A percentile compares a stretch with the other conserved stretches of the same genome.
phyloP scores from a whole-genome alignment of 2,888 invertebrate species.

The Sinohyriopsis cumingii region DNA sequence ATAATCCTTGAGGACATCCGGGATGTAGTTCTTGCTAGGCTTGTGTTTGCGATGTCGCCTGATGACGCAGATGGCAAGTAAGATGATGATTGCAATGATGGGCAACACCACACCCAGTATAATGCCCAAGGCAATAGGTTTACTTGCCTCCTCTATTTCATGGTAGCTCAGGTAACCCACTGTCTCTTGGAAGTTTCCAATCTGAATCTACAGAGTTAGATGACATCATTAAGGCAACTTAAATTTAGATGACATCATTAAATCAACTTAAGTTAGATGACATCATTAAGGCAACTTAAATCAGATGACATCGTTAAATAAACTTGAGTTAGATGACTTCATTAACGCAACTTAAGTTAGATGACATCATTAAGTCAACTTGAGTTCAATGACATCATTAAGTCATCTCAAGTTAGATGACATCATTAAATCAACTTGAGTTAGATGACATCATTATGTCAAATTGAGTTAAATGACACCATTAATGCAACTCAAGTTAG shows the following conservation, averaged over 20 bases:
- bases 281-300: too few species aligned
- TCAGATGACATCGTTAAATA: too few species aligned
- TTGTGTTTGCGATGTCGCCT: slow-evolving; percentile 61
- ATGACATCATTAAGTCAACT: too few species aligned
- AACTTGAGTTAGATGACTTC: not conserved
- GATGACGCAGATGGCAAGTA: slow-evolving; percentile 63
- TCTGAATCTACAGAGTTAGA: slow-evolving; percentile 41
- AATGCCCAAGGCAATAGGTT: slow-evolving; percentile 63
- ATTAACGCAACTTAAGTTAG: too few species aligned
- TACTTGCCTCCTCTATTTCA: slow-evolving; percentile 39
- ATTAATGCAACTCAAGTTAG: not conserved
- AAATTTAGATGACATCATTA: too few species aligned
- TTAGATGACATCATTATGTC: too few species aligned
- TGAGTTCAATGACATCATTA: too few species aligned
- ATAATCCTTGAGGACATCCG: slow-evolving; percentile 63
- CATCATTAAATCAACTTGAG: not conserved
- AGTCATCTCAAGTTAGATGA: not conserved
- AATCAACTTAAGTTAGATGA: too few species aligned
- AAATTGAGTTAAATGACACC: too few species aligned
- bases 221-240: not conserved
- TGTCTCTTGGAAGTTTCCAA: slow-evolving; percentile 51
- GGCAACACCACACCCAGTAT: slow-evolving; percentile 64
- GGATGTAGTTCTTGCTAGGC: slow-evolving; percentile 60
- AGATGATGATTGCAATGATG: slow-evolving; percentile 59
- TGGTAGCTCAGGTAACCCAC: slow-evolving; percentile 60